Evolutionary conservation across 2,888 invertebrate genomes (phyloP).

Genomic region (Stenodera caucasica): DNA sequence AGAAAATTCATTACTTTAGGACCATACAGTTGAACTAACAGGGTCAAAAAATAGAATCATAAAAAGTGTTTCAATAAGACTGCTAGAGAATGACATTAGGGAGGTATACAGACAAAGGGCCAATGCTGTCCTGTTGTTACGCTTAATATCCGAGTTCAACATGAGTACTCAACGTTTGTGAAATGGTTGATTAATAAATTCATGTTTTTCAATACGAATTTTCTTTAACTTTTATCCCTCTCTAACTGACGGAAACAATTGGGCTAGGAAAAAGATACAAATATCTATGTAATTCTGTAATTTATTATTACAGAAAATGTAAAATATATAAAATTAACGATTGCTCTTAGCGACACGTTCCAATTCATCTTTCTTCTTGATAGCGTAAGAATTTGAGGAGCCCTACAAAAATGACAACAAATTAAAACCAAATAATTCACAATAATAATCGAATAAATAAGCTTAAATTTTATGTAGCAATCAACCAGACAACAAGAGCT

Average conservation of each 20-base stretch:
- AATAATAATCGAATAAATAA: neutral
- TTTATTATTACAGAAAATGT: constrained; percentile 28
- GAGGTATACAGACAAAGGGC: constrained; percentile 49
- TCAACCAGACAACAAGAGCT: neutral
- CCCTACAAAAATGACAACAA: constrained; percentile 62
- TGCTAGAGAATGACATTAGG: constrained; percentile 52
- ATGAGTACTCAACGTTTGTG: constrained; percentile 55
- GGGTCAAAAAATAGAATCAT: constrained; percentile 45
- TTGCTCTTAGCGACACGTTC: constrained; percentile 99
- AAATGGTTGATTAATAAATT: constrained; percentile 54
- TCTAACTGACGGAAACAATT: neutral
- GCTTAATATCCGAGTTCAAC: constrained; percentile 55
- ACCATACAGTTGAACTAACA: constrained; percentile 52
- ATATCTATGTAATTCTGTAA: constrained; percentile 30
- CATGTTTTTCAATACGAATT: constrained; percentile 47
- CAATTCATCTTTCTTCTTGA: constrained; percentile 99
- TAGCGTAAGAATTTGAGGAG: constrained; percentile 99
- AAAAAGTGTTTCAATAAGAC: constrained; percentile 53
- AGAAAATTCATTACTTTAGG: constrained; percentile 37
- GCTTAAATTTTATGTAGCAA: constrained; percentile 9
- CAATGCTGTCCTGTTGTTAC: constrained; percentile 46
- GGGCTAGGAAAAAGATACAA: constrained; percentile 1
- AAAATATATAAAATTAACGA: constrained; percentile 74
- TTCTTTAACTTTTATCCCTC: neutral
- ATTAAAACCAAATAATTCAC: neutral